Percentiles rank a stretch among this genome's conserved stretches.
Conservation (phyloP, 2,888 invertebrate genomes). For the Callimorpha dominula region DNA sequence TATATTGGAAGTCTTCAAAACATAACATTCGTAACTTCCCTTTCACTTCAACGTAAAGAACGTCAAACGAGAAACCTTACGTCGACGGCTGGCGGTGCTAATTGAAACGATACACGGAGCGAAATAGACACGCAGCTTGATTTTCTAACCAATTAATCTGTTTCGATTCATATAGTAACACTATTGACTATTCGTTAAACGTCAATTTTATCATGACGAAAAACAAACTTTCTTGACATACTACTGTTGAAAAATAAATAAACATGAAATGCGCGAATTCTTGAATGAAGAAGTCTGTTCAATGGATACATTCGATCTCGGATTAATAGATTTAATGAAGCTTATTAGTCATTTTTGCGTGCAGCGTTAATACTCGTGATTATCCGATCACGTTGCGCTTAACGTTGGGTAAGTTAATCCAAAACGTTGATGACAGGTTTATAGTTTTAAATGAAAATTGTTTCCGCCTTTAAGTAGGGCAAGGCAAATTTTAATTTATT, state of each 20-base stretch:
- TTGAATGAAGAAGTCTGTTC: background rate
- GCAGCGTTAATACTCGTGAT: no score
- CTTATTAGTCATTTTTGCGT: background rate
- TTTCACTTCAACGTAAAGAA: constrained; percentile 49
- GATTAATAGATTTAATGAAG: background rate
- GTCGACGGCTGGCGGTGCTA: constrained; percentile 52
- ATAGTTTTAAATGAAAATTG: no score
- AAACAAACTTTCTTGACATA: background rate
- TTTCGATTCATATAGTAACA: constrained; percentile 36
- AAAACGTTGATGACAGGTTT: no score
- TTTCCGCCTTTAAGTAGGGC: no score
- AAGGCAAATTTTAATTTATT: no score
- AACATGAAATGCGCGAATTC: background rate
- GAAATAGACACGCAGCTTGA: constrained; percentile 64
- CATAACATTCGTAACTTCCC: constrained; percentile 40
- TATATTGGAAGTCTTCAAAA: constrained; percentile 23
- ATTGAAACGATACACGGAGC: constrained; percentile 58
- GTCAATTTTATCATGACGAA: constrained; percentile 14
- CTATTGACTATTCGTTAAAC: constrained; percentile 38
- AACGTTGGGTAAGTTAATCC: no score
- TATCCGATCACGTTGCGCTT: no score
- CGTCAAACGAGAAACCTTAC: constrained; percentile 36
- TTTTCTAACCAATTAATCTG: constrained; percentile 56
- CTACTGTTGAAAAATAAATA: background rate
- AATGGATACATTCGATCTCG: background rate